Percentiles rank a stretch among this genome's conserved stretches.
phyloP scores from a whole-genome alignment of 2,888 invertebrate species.

The Folsomia candida region DNA sequence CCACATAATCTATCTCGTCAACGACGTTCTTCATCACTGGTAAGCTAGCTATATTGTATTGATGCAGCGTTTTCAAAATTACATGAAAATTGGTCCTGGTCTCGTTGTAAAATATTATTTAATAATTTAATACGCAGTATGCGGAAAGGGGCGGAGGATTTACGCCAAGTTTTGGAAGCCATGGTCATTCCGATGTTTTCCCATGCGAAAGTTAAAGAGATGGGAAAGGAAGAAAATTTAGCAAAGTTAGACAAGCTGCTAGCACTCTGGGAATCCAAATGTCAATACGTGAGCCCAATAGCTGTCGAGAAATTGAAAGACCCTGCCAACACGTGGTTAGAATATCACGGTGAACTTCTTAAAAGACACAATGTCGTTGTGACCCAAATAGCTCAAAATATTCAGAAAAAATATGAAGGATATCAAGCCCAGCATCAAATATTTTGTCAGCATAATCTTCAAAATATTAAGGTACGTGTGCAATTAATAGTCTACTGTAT shows the following conservation, averaged over 20 bases:
- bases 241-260: slow-evolving; percentile 88
- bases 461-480: slow-evolving; percentile 71
- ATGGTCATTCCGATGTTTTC: slow-evolving; percentile 98
- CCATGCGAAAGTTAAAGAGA: slow-evolving; percentile 70
- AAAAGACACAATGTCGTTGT: slow-evolving; percentile 76
- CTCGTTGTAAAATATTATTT: neutral
- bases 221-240: slow-evolving; percentile 82
- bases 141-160: slow-evolving; percentile 88
- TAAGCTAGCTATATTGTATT: slow-evolving; percentile 59
- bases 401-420: slow-evolving; percentile 79
- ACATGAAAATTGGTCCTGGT: neutral
- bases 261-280: slow-evolving; percentile 94
- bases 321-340: slow-evolving; percentile 81
- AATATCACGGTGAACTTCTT: slow-evolving; percentile 81
- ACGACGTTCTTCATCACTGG: slow-evolving; percentile 98
- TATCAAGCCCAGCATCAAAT: slow-evolving; percentile 94
- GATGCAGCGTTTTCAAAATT: neutral
- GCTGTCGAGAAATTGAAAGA: slow-evolving; percentile 84
- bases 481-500: slow-evolving; percentile 52
- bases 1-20: slow-evolving; percentile 96
- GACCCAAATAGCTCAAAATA: slow-evolving; percentile 71
- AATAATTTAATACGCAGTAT: no score
- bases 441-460: slow-evolving; percentile 85
- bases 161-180: slow-evolving; percentile 88
- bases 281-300: slow-evolving; percentile 77